A percentile compares a stretch with the other conserved stretches of the same genome.
Conservation (phyloP, 1,140 invertebrate genomes). For the Solenopsis fugax region DNA sequence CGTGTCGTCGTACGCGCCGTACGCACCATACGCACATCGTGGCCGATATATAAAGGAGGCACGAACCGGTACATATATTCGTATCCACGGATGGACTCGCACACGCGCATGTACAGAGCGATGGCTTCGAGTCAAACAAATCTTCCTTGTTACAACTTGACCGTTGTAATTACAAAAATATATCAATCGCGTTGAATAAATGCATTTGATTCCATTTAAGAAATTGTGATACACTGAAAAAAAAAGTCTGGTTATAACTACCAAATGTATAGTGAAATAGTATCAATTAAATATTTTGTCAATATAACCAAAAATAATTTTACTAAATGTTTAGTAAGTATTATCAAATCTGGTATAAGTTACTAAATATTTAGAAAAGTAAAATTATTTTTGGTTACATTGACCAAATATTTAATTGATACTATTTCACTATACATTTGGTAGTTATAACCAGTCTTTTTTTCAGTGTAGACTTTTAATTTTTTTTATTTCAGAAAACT, state of each 20-base stretch:
- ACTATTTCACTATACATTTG: too few species aligned
- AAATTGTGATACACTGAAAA: neutral
- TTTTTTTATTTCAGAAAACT: neutral
- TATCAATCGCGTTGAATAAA: neutral
- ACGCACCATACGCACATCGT: neutral
- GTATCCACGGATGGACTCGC: constrained; percentile 23
- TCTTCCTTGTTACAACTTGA: neutral
- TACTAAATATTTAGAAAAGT: too few species aligned
- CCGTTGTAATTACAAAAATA: neutral
- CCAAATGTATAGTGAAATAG: too few species aligned
- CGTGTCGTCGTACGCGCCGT: neutral
- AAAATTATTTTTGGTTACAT: too few species aligned
- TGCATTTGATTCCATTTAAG: neutral
- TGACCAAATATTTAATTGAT: too few species aligned
- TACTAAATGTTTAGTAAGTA: too few species aligned
- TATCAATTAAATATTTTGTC: too few species aligned
- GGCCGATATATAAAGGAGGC: constrained; percentile 29
- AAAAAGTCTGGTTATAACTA: too few species aligned
- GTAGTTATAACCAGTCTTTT: too few species aligned
- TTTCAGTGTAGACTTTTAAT: too few species aligned
- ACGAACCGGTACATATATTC: constrained; percentile 16
- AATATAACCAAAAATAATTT: too few species aligned
- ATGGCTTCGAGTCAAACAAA: constrained; percentile 33
- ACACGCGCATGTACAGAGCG: constrained; percentile 6
- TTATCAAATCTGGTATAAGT: too few species aligned